A percentile compares a stretch with the other conserved stretches of the same genome.
Conservation (phyloP, 2,113 vertebrate genomes). For the Mus spicilegus region DNA sequence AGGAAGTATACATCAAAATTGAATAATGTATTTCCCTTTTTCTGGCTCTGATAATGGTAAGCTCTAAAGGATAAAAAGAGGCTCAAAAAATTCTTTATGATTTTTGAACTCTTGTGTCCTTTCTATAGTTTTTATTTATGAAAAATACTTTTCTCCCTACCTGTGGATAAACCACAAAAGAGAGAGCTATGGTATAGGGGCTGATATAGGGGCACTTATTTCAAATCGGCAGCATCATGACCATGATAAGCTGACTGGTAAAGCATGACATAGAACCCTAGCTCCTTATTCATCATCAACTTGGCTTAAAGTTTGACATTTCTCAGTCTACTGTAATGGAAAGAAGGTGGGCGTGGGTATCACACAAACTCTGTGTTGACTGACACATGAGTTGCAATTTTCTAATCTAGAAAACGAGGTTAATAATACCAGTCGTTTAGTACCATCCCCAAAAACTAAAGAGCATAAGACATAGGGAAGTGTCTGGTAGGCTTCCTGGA, state of each 20-base stretch:
- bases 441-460: neutral
- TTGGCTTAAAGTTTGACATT: neutral
- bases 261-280: neutral
- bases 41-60: neutral
- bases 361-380: neutral
- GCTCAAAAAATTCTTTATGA: neutral
- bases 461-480: neutral
- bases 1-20: neutral
- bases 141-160: neutral
- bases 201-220: neutral
- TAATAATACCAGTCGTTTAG: neutral
- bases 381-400: slow-evolving; percentile 37
- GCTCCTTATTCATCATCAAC: neutral
- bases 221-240: too few relatives aligned
- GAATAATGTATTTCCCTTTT: neutral
- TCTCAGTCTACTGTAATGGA: neutral
- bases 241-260: neutral
- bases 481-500: neutral
- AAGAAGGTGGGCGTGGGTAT: neutral
- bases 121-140: neutral
- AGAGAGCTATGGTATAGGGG: neutral
- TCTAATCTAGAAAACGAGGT: slow-evolving; percentile 31
- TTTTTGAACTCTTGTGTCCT: neutral
- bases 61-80: neutral
- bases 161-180: neutral